Evolutionary conservation across 2,888 invertebrate genomes (phyloP), one percentile per base, ranked within the genome.

Genomic region (Autographa pulchrina): DNA sequence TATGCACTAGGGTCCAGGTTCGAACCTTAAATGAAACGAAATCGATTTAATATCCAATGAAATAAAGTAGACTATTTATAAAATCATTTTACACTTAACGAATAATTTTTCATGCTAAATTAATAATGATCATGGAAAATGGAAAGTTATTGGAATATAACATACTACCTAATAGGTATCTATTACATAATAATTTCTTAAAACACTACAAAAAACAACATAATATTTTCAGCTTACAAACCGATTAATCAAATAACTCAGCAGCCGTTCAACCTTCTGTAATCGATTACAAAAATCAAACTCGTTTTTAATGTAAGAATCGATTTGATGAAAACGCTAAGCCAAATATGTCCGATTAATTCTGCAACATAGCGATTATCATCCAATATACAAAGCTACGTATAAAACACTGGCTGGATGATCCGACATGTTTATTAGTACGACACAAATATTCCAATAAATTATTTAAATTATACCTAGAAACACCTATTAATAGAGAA

Each of bases 361-460:
- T 86, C 77, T 78, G 80, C 80, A 79, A 86, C 83, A 80, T 80
- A 70, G 38, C 85, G 88, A 89, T 91, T 89, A 90, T 87, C 84
- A 85, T 85, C 79, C 79, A 81, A 87, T 84, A 88, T 81, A 83
- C 84, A 84, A 84, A 86, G 87, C 88, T 84, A 85, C 83, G 80
- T 82, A 82, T 82, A 82, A 79, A 75, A 84, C 76, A 71, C 76
- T 62, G 71, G 80, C 63, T 75, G 66, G 58, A 64, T 79, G 81
- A 85, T 70, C 65, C 74, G 90, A 92, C 88, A 89, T 91, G 88
- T 92, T 91, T 93, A 92, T 92, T 92, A 89, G 86, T 77, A 81
- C 82, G 80, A 75, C 77, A 82, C 76, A 88, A 85, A 88, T 87
- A 89, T 89, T 85, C 76, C 81, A 83, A 89, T 92, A 90, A 92